Conservation (phyloP, 1,140 invertebrate species). For the Tyrophagus putrescentiae region DNA sequence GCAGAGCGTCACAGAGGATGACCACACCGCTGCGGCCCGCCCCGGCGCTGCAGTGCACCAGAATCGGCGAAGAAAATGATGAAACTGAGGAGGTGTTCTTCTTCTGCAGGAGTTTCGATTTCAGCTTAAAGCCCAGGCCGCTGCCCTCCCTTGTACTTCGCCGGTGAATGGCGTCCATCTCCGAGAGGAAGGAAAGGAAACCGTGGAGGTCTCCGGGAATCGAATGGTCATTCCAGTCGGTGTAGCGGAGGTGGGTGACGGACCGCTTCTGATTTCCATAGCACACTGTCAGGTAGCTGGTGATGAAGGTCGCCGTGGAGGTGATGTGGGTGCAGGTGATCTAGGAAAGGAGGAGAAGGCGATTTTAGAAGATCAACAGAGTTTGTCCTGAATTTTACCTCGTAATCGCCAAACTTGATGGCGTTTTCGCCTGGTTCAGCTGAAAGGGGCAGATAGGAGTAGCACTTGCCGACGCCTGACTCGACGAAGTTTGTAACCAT, state of each 20-base stretch:
- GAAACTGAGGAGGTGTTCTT: slow-evolving; percentile 76
- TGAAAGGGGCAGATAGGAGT: slow-evolving; percentile 81
- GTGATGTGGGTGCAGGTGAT: slow-evolving; percentile 11
- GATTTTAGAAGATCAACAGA: slow-evolving; percentile 38
- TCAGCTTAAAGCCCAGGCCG: slow-evolving; percentile 39
- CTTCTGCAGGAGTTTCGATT: slow-evolving; percentile 34
- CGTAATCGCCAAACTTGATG: slow-evolving; percentile 77
- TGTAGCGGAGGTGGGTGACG: slow-evolving; percentile 66
- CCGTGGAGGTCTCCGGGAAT: slow-evolving; percentile 48
- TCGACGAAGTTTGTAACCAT: slow-evolving; percentile 61
- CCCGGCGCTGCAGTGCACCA: slow-evolving; percentile 90
- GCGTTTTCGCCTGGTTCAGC: slow-evolving; percentile 61
- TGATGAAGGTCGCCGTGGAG: slow-evolving; percentile 19
- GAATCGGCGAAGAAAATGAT: slow-evolving; percentile 85
- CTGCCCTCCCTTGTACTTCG: slow-evolving; percentile 32
- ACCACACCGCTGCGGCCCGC: slow-evolving; percentile 96
- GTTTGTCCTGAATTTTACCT: slow-evolving; percentile 37
- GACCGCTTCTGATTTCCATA: slow-evolving; percentile 49
- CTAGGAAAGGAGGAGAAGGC: slow-evolving; percentile 13
- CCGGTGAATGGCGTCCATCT: slow-evolving; percentile 61
- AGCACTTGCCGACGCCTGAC: slow-evolving; percentile 73
- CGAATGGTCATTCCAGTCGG: slow-evolving; percentile 59
- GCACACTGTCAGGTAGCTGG: slow-evolving; percentile 14
- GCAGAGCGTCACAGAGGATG: slow-evolving; percentile 86
- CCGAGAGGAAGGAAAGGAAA: slow-evolving; percentile 63